phyloP scores from a whole-genome alignment of 2,113 vertebrate species.

The Mobula birostris region DNA sequence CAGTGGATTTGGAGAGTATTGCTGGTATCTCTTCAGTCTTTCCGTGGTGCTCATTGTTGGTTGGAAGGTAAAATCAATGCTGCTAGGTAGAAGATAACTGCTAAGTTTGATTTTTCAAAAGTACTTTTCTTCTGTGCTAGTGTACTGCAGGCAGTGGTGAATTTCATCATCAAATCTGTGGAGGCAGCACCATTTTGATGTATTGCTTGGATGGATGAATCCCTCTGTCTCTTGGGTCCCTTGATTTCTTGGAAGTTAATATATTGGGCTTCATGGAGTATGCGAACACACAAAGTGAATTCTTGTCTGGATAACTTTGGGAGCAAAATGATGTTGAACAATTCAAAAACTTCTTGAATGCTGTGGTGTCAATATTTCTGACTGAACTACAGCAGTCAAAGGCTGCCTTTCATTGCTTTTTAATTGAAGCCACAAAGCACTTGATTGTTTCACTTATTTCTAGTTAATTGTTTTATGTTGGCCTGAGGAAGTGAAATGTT shows the following conservation, averaged over 20 bases:
- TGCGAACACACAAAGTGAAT: not conserved
- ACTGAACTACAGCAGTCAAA: no score
- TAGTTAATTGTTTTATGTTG: not conserved
- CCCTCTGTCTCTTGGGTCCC: not conserved
- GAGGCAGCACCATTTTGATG: not conserved
- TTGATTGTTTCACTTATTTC: not conserved
- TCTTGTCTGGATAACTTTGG: not conserved
- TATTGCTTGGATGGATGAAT: no score
- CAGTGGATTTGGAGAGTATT: no score
- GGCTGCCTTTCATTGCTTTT: no score
- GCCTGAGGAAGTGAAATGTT: not conserved
- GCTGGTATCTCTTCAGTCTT: no score
- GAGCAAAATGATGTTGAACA: not conserved
- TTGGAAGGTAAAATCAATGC: no score
- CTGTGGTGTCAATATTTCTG: not conserved
- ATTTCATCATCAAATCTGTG: no score
- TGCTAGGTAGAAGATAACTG: no score
- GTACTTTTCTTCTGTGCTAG: no score
- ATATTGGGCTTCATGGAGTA: not conserved
- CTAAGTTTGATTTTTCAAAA: no score
- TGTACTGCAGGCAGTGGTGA: no score
- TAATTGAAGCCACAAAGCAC: not conserved
- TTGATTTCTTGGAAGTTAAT: not conserved
- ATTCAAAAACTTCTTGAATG: not conserved
- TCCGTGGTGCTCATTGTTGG: no score